Evolutionary conservation across 2,888 invertebrate species (phyloP).

Genomic region (Eretmocerus hayati): DNA sequence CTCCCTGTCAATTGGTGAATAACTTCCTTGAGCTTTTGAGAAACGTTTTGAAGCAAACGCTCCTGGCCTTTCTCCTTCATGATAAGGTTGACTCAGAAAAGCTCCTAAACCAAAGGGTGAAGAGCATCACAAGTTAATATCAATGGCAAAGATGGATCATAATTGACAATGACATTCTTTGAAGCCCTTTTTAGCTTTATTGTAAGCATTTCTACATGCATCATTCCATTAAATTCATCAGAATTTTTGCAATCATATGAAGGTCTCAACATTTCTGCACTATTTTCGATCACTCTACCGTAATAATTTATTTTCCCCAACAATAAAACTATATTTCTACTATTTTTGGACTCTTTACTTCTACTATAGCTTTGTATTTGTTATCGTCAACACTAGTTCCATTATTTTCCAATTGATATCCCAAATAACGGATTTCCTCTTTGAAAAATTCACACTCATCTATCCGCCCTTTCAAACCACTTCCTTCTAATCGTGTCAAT

Average conservation of each 20-base stretch:
- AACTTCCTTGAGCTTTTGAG: neutral
- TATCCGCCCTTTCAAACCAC: neutral
- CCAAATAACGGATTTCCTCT: no score
- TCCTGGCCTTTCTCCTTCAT: neutral
- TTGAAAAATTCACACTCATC: neutral
- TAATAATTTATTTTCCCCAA: no score
- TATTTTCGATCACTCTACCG: no score
- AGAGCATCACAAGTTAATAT: neutral
- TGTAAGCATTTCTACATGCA: no score
- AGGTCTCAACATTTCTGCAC: no score
- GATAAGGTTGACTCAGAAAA: neutral
- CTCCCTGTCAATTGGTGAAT: conserved; percentile 16
- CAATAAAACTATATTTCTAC: no score
- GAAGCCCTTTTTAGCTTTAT: conserved; percentile 1
- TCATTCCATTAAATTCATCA: no score
- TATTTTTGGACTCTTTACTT: no score
- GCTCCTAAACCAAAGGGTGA: conserved; percentile 1
- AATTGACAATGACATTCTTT: neutral
- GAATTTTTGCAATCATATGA: no score
- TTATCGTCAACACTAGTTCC: no score
- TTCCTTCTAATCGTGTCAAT: neutral
- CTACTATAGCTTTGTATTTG: no score
- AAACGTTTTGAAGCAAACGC: neutral
- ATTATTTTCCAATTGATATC: no score
- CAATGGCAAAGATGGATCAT: neutral